A percentile compares a stretch with the other conserved stretches of the same genome.
phyloP scores from a whole-genome alignment of 2,797 vertebrate genomes.

The Acanthurus leucopareius region DNA sequence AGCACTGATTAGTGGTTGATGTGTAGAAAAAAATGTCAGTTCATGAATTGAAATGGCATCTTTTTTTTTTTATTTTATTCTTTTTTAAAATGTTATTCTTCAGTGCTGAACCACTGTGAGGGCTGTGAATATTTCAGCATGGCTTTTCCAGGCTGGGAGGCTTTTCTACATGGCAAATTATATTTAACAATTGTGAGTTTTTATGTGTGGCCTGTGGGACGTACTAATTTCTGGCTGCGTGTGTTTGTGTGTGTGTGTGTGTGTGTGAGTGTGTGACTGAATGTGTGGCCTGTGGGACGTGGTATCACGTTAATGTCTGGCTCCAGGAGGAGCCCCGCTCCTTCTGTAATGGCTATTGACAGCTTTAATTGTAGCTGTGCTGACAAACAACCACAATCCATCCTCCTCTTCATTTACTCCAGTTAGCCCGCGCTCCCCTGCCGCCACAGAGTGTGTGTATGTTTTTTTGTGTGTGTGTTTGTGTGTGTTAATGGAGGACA shows the following conservation, averaged over 20 bases:
- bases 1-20: too few relatives aligned
- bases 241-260: not conserved
- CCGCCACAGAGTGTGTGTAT: not conserved
- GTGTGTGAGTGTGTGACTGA: conserved; percentile 2
- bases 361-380: conserved; percentile 68
- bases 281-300: conserved; percentile 3
- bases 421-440: conserved; percentile 52
- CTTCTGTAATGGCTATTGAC: conserved; percentile 72
- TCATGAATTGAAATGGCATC: not conserved
- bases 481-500: not conserved
- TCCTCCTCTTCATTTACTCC: conserved; percentile 69
- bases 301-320: conserved; percentile 21
- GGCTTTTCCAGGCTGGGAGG: not conserved
- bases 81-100: too few relatives aligned
- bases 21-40: too few relatives aligned
- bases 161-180: too few relatives aligned
- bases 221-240: not conserved
- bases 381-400: conserved; percentile 70
- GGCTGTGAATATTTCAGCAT: too few relatives aligned
- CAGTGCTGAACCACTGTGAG: not conserved
- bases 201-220: conserved; percentile 3
- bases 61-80: not conserved
- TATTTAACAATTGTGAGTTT: not conserved
- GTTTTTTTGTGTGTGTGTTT: not conserved
- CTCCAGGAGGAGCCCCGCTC: conserved; percentile 26